These are phyloP conservation scores for Trichacis sp. DNA, from an alignment of 2,888 invertebrate genomes.

Conservation along the genomic window DNA sequence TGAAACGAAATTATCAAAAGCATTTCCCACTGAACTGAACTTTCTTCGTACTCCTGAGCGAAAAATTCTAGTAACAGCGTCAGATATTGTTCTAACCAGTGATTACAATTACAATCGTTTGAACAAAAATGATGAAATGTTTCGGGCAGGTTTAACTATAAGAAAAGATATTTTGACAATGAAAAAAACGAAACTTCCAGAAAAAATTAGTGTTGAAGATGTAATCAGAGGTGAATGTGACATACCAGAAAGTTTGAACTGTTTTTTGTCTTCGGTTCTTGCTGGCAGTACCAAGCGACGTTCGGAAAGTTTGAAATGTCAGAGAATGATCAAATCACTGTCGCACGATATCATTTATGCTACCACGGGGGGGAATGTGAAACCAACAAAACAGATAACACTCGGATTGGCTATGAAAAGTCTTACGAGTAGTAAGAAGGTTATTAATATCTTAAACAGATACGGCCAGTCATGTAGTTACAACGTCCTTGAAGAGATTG, in stretches of 20 bases:
- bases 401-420: slow-evolving; percentile 50
- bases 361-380: too few relatives aligned
- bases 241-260: slow-evolving; percentile 17
- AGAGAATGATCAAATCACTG: too few relatives aligned
- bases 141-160: background rate
- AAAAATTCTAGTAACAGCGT: too few relatives aligned
- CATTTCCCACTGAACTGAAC: too few relatives aligned
- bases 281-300: background rate
- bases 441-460: slow-evolving; percentile 47
- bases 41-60: too few relatives aligned
- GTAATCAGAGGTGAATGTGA: slow-evolving; percentile 24
- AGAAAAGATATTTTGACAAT: slow-evolving; percentile 14
- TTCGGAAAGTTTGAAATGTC: too few relatives aligned
- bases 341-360: too few relatives aligned
- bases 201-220: slow-evolving; percentile 2
- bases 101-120: too few relatives aligned
- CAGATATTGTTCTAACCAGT: too few relatives aligned
- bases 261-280: slow-evolving; percentile 22
- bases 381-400: too few relatives aligned
- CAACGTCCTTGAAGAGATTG: slow-evolving; percentile 45
- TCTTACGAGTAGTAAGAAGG: slow-evolving; percentile 46
- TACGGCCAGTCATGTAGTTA: slow-evolving; percentile 51
- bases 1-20: too few relatives aligned
- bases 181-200: slow-evolving; percentile 11
- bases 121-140: too few relatives aligned